Conservation (phyloP, 2,113 vertebrate species). For the Asarcornis scutulata region DNA sequence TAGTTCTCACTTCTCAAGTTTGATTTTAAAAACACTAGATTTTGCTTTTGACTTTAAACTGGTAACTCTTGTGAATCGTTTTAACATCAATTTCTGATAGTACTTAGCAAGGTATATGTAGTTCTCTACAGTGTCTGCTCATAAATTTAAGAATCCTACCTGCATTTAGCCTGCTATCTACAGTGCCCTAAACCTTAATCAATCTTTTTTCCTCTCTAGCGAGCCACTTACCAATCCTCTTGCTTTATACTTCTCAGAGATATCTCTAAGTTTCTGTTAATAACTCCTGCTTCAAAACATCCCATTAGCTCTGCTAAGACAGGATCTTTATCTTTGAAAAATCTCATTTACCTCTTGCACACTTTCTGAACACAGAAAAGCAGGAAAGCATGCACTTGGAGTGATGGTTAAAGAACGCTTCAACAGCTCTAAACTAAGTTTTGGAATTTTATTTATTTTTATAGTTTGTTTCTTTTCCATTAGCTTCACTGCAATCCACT, state of each 20-base stretch:
- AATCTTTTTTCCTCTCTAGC: neutral
- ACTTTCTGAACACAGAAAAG: neutral
- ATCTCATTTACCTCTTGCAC: neutral
- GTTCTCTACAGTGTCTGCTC: neutral
- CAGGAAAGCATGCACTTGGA: neutral
- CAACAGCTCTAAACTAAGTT: neutral
- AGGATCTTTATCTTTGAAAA: neutral
- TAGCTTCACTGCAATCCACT: neutral
- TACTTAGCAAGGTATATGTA: neutral
- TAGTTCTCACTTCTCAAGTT: neutral
- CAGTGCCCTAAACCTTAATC: neutral
- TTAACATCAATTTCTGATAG: neutral
- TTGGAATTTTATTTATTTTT: neutral
- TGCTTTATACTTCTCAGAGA: neutral
- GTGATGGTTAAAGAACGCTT: neutral
- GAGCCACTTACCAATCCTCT: neutral
- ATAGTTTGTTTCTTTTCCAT: neutral
- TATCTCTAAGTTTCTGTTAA: neutral
- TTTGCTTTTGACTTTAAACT: neutral
- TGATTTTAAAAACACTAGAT: neutral
- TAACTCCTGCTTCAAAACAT: neutral
- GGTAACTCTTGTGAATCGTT: neutral
- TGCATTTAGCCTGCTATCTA: neutral
- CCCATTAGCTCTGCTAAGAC: neutral
- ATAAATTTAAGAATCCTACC: neutral